Conservation (phyloP, 1,140 invertebrate species). For the Drosophila aff. region DNA sequence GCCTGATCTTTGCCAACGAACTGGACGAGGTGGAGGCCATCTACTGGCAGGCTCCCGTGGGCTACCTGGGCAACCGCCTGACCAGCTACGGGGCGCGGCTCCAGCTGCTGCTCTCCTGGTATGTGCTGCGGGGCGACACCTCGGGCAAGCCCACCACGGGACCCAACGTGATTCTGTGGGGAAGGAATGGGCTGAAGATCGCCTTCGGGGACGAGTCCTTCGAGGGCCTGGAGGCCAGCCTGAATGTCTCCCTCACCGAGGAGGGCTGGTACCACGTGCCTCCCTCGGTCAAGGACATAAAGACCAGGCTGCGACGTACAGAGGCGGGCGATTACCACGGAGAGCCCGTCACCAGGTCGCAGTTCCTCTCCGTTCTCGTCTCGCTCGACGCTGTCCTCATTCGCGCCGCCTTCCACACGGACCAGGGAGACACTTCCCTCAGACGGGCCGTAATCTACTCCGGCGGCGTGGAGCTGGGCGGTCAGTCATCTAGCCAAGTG, state of each 20-base stretch:
- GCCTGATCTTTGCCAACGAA: constrained; percentile 88
- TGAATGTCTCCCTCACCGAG: constrained; percentile 89
- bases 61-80: constrained; percentile 90
- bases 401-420: constrained; percentile 96
- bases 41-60: constrained; percentile 95
- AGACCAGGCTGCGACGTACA: constrained; percentile 86
- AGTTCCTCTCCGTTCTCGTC: constrained; percentile 94
- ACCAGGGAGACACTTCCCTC: constrained; percentile 94
- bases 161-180: constrained; percentile 94
- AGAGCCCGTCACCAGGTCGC: constrained; percentile 88
- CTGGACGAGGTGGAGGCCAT: constrained; percentile 90
- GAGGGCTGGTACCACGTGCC: constrained; percentile 91
- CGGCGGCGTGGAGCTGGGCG: constrained; percentile 80
- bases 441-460: constrained; percentile 74
- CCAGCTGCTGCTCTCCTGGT: constrained; percentile 92
- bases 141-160: constrained; percentile 93
- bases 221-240: constrained; percentile 85
- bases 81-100: constrained; percentile 92
- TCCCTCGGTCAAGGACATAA: constrained; percentile 87
- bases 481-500: constrained; percentile 84
- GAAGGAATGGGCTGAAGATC: constrained; percentile 90
- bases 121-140: constrained; percentile 94
- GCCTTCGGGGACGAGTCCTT: constrained; percentile 88
- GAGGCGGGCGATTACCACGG: constrained; percentile 87
- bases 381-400: constrained; percentile 93